A percentile compares a stretch with the other conserved stretches of the same genome.
Evolutionary conservation across 2,797 vertebrate species (phyloP).

Genomic region (Knipowitschia caucasica): DNA sequence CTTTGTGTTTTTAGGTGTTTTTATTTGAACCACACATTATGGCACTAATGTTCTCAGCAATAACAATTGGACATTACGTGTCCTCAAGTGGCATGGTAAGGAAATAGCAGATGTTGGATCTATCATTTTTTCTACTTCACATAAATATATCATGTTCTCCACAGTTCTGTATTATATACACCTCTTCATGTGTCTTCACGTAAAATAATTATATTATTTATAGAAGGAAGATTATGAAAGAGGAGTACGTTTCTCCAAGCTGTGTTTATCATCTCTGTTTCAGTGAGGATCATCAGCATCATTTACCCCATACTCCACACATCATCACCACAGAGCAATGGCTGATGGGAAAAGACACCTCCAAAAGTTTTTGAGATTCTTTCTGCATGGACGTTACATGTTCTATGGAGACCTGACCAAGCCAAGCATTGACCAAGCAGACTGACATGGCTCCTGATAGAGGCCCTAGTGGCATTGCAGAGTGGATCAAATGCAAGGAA

Average conservation of each 20-base stretch:
- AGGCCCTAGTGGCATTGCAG: no score
- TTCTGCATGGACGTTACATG: no score
- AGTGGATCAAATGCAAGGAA: no score
- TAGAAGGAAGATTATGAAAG: conserved; percentile 26
- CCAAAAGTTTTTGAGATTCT: conserved; percentile 27
- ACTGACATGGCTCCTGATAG: no score
- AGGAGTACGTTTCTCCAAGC: conserved; percentile 45
- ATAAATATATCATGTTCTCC: conserved; percentile 23
- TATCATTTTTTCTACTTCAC: conserved; percentile 28
- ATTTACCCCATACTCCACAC: conserved; percentile 56
- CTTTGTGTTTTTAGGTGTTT: no score
- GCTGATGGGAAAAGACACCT: conserved; percentile 37
- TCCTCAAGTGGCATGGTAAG: conserved; percentile 12
- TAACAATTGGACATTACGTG: conserved; percentile 18
- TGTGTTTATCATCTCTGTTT: conserved; percentile 50
- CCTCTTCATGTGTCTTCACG: conserved; percentile 25
- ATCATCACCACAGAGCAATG: conserved; percentile 53
- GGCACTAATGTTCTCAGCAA: conserved; percentile 23
- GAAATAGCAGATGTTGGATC: conserved; percentile 4
- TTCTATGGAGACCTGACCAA: no score
- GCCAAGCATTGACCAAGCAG: no score
- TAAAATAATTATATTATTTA: conserved; percentile 26
- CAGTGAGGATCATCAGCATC: conserved; percentile 63
- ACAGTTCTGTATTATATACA: conserved; percentile 23
- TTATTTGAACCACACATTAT: conserved; percentile 58